These are phyloP conservation scores for Vidua macroura DNA, from an alignment of 2,113 vertebrate genomes.

Conservation along the genomic window DNA sequence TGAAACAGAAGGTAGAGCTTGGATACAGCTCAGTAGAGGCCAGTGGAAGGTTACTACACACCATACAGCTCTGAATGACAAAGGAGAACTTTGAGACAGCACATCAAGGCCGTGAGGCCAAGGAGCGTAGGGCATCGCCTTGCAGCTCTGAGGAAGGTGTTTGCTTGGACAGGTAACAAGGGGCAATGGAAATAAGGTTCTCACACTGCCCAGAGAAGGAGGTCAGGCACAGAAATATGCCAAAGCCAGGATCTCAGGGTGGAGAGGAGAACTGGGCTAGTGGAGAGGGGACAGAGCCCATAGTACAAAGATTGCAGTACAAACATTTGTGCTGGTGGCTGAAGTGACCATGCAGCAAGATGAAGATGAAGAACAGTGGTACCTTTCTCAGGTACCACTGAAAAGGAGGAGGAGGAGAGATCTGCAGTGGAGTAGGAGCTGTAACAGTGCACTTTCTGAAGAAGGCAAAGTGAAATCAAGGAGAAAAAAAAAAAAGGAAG, in stretches of 20 bases:
- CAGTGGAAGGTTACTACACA: neutral
- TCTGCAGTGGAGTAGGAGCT: neutral
- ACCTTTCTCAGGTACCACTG: neutral
- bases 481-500: neutral
- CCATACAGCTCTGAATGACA: neutral
- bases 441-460: neutral
- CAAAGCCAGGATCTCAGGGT: neutral
- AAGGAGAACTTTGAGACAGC: neutral
- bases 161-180: neutral
- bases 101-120: neutral
- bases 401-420: neutral
- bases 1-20: neutral
- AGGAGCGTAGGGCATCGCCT: fast-evolving
- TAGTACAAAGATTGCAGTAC: neutral
- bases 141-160: neutral
- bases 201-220: neutral
- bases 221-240: neutral
- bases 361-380: neutral
- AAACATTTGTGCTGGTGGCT: neutral
- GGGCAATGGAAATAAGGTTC: neutral
- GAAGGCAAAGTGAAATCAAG: neutral
- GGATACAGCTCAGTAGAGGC: neutral
- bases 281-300: neutral
- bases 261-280: neutral
- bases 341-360: neutral